Evolutionary conservation across 2,797 vertebrate species (phyloP).

Genomic region (Bucorvus abyssinicus): DNA sequence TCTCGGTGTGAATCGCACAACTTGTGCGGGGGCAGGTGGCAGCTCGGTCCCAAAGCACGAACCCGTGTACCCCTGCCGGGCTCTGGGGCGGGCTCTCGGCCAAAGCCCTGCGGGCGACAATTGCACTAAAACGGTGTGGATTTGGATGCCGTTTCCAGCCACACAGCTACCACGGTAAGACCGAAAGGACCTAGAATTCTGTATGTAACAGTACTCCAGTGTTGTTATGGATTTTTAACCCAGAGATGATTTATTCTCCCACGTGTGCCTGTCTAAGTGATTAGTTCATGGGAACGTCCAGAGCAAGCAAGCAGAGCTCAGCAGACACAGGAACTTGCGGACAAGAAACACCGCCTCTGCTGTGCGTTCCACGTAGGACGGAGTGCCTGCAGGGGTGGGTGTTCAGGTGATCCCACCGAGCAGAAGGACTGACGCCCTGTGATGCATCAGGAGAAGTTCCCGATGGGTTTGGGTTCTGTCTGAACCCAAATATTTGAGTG

Average conservation of each 20-base stretch:
- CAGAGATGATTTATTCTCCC: background rate
- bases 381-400: accelerated
- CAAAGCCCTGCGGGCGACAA: background rate
- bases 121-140: background rate
- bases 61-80: accelerated
- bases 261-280: background rate
- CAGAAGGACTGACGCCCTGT: background rate
- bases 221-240: background rate
- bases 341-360: background rate
- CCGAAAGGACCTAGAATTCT: background rate
- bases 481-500: background rate
- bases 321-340: accelerated
- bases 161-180: background rate
- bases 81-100: background rate
- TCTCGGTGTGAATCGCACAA: background rate
- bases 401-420: accelerated
- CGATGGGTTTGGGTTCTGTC: too few species aligned
- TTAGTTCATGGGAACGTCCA: background rate
- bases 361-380: accelerated
- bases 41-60: background rate
- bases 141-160: background rate
- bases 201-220: background rate
- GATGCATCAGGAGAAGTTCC: background rate
- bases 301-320: background rate
- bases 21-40: background rate